Base-by-base conservation (phyloP, 2,888 invertebrate genomes). In the Hydrotaea cyrtoneurina region DNA sequence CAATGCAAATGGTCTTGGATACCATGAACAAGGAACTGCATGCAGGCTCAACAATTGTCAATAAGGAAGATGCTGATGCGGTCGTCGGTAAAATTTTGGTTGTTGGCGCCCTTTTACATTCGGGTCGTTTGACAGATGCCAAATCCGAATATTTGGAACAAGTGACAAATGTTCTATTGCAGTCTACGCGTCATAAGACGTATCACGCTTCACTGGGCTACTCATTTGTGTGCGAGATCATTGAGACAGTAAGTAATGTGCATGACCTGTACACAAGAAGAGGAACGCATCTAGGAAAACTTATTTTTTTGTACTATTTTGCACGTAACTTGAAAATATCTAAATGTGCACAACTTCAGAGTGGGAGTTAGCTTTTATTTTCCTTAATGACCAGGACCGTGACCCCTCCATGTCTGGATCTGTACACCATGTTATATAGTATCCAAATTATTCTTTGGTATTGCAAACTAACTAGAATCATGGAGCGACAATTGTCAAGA, bases 11-110 rank as follows among this genome's bases (percentile, higher is more conserved):
- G 57, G 89, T 96, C 78, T 90, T 96, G 57, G 93, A 94, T 62
- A 90, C 94, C 17, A 92, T 95, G n/a, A 93, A 95, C 78, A 94
- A 94, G 83, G 95, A 96, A 89, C 92, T 96, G n/a, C 94, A 94
- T 88, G 94, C 94, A 39, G 94, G 93, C 86, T 62, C 83, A 2
- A 86, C 87, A 0, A 87, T 90, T 39, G 85, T 87, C 0, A 90
- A 89, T 64, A 90, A 90, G 96, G 96, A 96, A 93, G 94, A 95
- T 88, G 95, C 95, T 50, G 96, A 96, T 93, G 94, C 96, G 69
- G 94, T 94, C 43, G 94, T 95, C 23, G 96, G 96, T 0, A 94
- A 95, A 89, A 94, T 96, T 84, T 92, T 96, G 87, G 93, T 94
- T 0, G 95, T 95, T 89, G 95, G 96, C 23, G 95, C 96, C 2